These are phyloP conservation scores for Idaea straminata DNA, from an alignment of 2,888 invertebrate genomes.

Conservation along the genomic window DNA sequence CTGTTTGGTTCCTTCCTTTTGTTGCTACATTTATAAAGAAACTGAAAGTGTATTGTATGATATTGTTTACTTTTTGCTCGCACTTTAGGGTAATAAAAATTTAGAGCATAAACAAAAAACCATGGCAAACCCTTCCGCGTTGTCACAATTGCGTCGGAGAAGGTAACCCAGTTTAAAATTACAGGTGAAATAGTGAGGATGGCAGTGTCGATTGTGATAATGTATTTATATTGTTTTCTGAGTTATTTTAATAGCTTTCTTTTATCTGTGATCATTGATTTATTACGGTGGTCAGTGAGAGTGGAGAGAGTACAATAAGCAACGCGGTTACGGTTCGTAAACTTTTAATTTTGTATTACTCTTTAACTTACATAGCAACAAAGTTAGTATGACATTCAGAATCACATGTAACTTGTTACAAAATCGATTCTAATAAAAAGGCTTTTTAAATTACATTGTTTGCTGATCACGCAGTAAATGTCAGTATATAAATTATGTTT, in stretches of 20 bases:
- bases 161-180: conserved; percentile 69
- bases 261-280: conserved; percentile 70
- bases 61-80: conserved; percentile 56
- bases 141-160: conserved; percentile 50
- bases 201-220: conserved; percentile 65
- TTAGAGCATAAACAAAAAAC: conserved; percentile 73
- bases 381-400: neutral
- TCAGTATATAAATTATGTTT: neutral
- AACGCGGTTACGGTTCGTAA: conserved; percentile 42
- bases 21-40: conserved; percentile 71
- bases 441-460: neutral
- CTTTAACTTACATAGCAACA: conserved; percentile 2
- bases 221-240: conserved; percentile 59
- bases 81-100: conserved; percentile 70
- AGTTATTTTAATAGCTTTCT: conserved; percentile 69
- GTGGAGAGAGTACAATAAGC: conserved; percentile 41
- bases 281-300: conserved; percentile 52
- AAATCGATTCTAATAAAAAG: neutral
- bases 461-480: neutral
- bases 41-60: conserved; percentile 75
- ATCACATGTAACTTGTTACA: neutral
- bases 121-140: conserved; percentile 66
- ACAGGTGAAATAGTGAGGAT: conserved; percentile 77
- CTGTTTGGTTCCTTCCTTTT: conserved; percentile 45
- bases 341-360: conserved; percentile 14